These are phyloP conservation scores for Vombatus ursinus DNA, from an alignment of 2,113 vertebrate species.

Conservation along the genomic window DNA sequence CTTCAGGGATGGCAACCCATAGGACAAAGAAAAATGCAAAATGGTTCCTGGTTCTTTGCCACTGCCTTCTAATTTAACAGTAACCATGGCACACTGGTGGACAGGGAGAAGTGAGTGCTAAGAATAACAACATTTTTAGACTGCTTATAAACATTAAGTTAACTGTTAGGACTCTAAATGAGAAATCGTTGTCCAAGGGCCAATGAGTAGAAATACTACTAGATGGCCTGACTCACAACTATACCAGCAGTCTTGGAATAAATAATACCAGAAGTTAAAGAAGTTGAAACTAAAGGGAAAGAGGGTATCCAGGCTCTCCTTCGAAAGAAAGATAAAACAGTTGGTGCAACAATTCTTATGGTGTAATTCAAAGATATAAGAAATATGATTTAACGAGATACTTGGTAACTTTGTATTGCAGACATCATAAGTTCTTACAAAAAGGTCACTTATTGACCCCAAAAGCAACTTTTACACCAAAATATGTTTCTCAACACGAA, in stretches of 20 bases:
- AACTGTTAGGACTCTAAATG: neutral
- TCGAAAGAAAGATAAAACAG: neutral
- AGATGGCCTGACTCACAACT: neutral
- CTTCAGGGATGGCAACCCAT: neutral
- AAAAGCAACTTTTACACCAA: neutral
- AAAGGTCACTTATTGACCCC: neutral
- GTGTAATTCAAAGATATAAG: neutral
- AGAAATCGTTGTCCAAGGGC: neutral
- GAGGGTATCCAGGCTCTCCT: neutral
- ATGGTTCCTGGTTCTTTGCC: neutral
- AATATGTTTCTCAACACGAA: neutral
- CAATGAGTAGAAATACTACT: neutral
- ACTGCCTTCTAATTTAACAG: neutral
- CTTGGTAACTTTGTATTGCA: neutral
- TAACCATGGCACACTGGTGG: neutral
- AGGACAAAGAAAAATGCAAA: neutral
- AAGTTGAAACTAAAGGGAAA: neutral
- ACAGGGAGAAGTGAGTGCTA: neutral
- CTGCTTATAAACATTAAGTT: neutral
- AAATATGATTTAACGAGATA: neutral
- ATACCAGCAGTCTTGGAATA: neutral
- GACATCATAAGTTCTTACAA: neutral
- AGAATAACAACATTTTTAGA: neutral
- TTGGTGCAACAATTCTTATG: neutral
- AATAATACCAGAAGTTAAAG: neutral